phyloP scores from a whole-genome alignment of 2,797 vertebrate species.

The Ciconia nigra region DNA sequence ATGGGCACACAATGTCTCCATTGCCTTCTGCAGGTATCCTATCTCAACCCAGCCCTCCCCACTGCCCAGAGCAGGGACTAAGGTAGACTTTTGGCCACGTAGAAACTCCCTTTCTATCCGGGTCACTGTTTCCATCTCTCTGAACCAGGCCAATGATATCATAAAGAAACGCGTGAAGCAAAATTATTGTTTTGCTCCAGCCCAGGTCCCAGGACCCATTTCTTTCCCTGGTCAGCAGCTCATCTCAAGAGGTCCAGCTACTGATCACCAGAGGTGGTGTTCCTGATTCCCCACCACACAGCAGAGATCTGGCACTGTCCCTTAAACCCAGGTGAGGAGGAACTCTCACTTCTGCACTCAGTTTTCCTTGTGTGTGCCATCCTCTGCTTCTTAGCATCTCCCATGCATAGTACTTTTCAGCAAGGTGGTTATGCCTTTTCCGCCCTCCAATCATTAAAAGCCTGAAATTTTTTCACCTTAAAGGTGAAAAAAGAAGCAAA shows the following conservation, averaged over 20 bases:
- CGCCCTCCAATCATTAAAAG: neutral
- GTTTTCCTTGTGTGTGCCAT: neutral
- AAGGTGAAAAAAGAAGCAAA: neutral
- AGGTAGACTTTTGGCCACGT: neutral
- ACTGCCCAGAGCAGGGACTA: neutral
- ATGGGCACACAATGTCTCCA: neutral
- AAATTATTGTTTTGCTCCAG: neutral
- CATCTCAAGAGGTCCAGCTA: neutral
- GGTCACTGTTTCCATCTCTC: neutral
- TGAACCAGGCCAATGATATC: neutral
- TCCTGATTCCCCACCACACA: neutral
- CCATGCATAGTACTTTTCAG: neutral
- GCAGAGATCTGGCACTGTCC: neutral
- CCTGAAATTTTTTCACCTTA: neutral
- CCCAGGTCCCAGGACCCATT: neutral
- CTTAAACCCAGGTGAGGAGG: neutral
- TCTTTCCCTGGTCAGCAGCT: neutral
- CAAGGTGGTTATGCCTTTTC: neutral
- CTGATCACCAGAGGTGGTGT: neutral
- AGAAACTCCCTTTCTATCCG: neutral
- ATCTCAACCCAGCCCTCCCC: neutral
- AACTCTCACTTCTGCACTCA: accelerated
- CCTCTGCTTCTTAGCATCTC: neutral
- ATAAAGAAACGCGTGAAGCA: accelerated
- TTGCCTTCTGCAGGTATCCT: neutral